Evolutionary conservation across 2,797 vertebrate genomes (phyloP), one percentile per base, ranked within the genome.

Genomic region (Galago senegalensis): DNA sequence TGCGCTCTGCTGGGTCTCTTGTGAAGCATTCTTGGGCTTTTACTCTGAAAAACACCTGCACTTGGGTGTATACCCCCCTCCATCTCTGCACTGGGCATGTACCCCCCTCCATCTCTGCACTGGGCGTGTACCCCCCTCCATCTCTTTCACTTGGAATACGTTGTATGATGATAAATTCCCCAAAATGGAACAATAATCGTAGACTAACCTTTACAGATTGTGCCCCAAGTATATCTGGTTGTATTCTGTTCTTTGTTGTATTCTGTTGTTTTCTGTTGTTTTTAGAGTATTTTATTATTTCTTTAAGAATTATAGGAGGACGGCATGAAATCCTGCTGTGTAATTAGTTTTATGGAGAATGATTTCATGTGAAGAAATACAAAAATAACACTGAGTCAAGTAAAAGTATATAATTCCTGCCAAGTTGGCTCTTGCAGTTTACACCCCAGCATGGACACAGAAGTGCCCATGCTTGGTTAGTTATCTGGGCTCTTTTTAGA

Each of bases 71-170:
- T 5, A 40, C 40, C 5, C 40, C 40, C 40, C 40, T 5, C 40
- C 40, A 40, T 40, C 40, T 40, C 40, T 40, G 40, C 40, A 5
- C 40, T 40, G 40, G 40, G 40, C 6, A 5, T 40, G 40, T 40
- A 40, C 40, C 40, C 40, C 40, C 40, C 40, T 43, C 40, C 40
- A 43, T 43, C 40, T 43, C 87, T 20, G 40, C 31, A 8, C 23
- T 1, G 18, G 83, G 49, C 0, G 0, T 17, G 5, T 53, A 16
- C 11, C 46, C 23, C 10, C 3, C 9, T 0, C 3, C 18, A 13
- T 4, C 2, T 2, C 43, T 9, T 31, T 37, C 25, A 18, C 1
- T 4, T 29, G 27, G 29, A 8, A 58, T 34, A 2, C 17, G 46
- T 63, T 14, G n/a, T 46, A 18, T 43, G 70, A n/a, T 40, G 53